Evolutionary conservation across 1,140 invertebrate genomes (phyloP).

Genomic region (Stegodyphus mimosarum): DNA sequence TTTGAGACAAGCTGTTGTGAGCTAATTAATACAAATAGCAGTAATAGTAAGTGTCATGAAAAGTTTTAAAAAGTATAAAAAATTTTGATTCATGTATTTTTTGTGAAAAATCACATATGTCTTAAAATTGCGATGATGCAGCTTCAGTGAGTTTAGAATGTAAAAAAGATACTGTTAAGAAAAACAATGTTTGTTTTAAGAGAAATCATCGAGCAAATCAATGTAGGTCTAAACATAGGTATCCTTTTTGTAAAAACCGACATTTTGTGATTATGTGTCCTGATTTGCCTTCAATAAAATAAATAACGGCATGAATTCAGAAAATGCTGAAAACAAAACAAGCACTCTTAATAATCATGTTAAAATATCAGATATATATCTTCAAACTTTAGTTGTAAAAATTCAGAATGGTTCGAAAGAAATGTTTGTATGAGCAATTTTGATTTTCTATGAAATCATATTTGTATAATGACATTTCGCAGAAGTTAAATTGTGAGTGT

Average conservation of each 20-base stretch:
- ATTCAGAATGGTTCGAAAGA: not conserved
- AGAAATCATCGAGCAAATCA: constrained; percentile 3
- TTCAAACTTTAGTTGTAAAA: too few relatives aligned
- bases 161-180: constrained; percentile 25
- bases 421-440: too few relatives aligned
- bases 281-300: not conserved
- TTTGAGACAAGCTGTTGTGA: not conserved
- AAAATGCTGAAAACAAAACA: too few relatives aligned
- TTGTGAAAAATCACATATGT: constrained; percentile 16
- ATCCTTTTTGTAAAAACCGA: constrained; percentile 1
- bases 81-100: constrained; percentile 13
- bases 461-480: too few relatives aligned
- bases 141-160: not conserved
- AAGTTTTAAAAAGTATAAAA: not conserved
- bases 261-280: constrained; percentile 26
- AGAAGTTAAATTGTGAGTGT: too few relatives aligned
- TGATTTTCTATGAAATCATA: too few relatives aligned
- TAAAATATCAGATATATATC: too few relatives aligned
- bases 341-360: too few relatives aligned
- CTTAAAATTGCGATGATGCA: constrained; percentile 3
- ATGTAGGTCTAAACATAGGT: constrained; percentile 7
- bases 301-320: too few relatives aligned
- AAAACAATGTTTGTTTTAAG: constrained; percentile 24
- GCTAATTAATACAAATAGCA: constrained; percentile 11
- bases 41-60: not conserved